Evolutionary conservation across 2,888 invertebrate genomes (phyloP).

Genomic region (Lymantria dispar): DNA sequence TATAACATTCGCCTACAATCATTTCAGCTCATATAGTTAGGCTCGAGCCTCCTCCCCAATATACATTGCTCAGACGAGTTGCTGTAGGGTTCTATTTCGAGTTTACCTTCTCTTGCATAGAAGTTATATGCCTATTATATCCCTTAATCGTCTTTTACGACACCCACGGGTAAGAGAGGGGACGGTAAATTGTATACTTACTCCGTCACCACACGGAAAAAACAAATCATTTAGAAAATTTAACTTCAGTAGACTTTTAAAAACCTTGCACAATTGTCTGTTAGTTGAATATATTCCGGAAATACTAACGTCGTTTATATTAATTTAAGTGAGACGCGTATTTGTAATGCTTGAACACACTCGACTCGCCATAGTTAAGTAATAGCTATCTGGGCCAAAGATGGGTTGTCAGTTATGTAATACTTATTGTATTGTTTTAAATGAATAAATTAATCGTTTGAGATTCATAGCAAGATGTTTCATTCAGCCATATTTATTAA

Average conservation of each 20-base stretch:
- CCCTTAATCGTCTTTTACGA: too few relatives aligned
- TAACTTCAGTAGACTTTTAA: neutral
- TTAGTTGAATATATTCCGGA: neutral
- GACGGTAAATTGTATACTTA: too few relatives aligned
- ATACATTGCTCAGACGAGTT: too few relatives aligned
- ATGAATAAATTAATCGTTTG: neutral
- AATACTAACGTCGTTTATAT: neutral
- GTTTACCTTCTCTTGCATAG: too few relatives aligned
- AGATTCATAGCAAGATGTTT: neutral
- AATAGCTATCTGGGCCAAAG: conserved; percentile 22
- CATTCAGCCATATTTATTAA: too few relatives aligned
- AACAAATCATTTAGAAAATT: neutral
- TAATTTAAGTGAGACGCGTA: neutral
- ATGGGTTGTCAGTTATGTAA: conserved; percentile 7
- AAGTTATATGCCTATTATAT: too few relatives aligned
- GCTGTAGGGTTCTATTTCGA: too few relatives aligned
- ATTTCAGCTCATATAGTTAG: too few relatives aligned
- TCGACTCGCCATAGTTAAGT: conserved; percentile 16
- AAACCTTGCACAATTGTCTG: neutral
- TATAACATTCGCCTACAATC: too few relatives aligned
- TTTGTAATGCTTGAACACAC: conserved; percentile 6
- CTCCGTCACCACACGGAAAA: too few relatives aligned
- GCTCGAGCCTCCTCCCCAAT: too few relatives aligned
- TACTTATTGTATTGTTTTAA: conserved; percentile 15
- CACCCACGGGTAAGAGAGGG: too few relatives aligned